A percentile compares a stretch with the other conserved stretches of the same genome.
Evolutionary conservation across 2,113 vertebrate species (phyloP).

Genomic region (Dunckerocampus dactyliophorus): DNA sequence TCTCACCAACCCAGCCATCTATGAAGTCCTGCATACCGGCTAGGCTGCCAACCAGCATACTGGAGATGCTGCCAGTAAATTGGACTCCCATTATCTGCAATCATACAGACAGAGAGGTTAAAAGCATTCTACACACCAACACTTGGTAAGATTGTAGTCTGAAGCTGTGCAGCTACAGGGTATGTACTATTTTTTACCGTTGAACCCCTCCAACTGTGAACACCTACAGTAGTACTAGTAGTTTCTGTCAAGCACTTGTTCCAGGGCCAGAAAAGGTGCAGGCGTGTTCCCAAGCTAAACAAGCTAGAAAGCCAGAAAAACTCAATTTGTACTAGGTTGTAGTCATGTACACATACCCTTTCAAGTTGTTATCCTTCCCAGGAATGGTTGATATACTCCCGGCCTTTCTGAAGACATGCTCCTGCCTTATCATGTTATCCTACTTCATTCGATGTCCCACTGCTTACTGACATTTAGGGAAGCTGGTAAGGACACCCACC

Average conservation of each 20-base stretch:
- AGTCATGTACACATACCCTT: background rate
- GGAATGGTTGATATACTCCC: background rate
- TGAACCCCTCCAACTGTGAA: no score
- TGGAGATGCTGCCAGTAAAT: conserved; percentile 25
- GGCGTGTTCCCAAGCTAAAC: no score
- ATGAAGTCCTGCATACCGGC: conserved; percentile 69
- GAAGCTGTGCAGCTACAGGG: background rate
- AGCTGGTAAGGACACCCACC: conserved; percentile 44
- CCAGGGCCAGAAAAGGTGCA: no score
- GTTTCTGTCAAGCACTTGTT: no score
- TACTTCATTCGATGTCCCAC: conserved; percentile 15
- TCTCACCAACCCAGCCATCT: conserved; percentile 58
- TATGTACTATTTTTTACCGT: no score
- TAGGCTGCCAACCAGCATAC: conserved; percentile 62
- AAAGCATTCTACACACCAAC: conserved; percentile 20
- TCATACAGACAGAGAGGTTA: conserved; percentile 61
- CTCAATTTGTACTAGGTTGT: background rate
- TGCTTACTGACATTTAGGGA: conserved; percentile 58
- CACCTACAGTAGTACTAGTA: no score
- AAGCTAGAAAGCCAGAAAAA: background rate
- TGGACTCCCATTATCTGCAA: conserved; percentile 59
- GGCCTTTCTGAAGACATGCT: conserved; percentile 15
- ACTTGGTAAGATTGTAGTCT: background rate
- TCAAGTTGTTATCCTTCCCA: background rate
- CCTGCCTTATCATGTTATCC: conserved; percentile 36